A percentile compares a stretch with the other conserved stretches of the same genome.
Evolutionary conservation across 2,113 vertebrate species (phyloP).

Genomic region (Oryzias melastigma): DNA sequence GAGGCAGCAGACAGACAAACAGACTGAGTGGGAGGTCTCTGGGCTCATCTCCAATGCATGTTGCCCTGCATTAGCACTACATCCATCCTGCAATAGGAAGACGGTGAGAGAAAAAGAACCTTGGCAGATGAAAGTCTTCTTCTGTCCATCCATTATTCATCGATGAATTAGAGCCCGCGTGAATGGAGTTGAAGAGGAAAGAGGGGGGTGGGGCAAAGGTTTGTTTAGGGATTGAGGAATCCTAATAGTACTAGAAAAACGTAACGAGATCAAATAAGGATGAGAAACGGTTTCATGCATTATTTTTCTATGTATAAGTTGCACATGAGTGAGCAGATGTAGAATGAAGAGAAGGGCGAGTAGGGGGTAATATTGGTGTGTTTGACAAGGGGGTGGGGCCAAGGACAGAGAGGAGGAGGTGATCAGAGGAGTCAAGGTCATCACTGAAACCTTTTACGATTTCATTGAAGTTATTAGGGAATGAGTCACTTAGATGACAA

Average conservation of each 20-base stretch:
- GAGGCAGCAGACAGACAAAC: slow-evolving; percentile 77
- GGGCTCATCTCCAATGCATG: slow-evolving; percentile 79
- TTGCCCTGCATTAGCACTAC: slow-evolving; percentile 73
- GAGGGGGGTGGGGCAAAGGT: slow-evolving; percentile 32
- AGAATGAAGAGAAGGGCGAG: neutral
- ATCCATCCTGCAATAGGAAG: slow-evolving; percentile 56
- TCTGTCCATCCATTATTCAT: slow-evolving; percentile 81
- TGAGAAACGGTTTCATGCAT: slow-evolving; percentile 12
- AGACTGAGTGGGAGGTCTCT: slow-evolving; percentile 81
- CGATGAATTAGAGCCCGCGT: slow-evolving; percentile 74
- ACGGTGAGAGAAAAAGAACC: slow-evolving; percentile 54
- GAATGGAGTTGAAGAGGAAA: slow-evolving; percentile 52
- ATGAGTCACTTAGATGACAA: neutral
- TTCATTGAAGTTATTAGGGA: slow-evolving; percentile 20
- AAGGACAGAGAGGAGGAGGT: slow-evolving; percentile 28
- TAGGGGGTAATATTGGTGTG: slow-evolving; percentile 7
- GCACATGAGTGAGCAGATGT: slow-evolving; percentile 7
- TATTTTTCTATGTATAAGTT: slow-evolving; percentile 44
- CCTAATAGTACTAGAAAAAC: slow-evolving; percentile 12
- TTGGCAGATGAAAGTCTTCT: slow-evolving; percentile 71
- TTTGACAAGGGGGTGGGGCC: slow-evolving; percentile 1
- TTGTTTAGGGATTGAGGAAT: slow-evolving; percentile 8
- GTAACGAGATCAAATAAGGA: slow-evolving; percentile 46
- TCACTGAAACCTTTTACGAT: slow-evolving; percentile 11
- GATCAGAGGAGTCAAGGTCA: slow-evolving; percentile 40